Base-by-base conservation (phyloP, 2,888 invertebrate genomes). In the Chironomus riparius region DNA sequence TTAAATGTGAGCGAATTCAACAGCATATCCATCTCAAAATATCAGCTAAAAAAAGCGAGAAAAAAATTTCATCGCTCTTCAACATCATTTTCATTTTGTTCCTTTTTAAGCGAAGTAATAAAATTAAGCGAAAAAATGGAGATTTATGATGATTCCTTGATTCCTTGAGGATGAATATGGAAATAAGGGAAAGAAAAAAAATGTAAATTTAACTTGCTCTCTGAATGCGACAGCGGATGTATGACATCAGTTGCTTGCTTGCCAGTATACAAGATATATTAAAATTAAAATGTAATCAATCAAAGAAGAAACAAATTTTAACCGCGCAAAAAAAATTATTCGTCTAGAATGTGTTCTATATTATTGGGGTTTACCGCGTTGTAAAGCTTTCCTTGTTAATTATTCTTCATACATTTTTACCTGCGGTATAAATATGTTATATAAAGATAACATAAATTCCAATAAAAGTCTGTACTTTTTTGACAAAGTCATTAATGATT, bases 281-380 rank as follows among this genome's bases (percentile, higher is more conserved):
- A 74, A 74, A 62, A 74, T 74, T 74, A 74, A 74, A 74, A 74
- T 74, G 68, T 74, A 74, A 74, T 74, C 74, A 68, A 74, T 74
- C 74, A 74, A 74, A 68, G 68, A 48, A 50, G 22, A 73, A 73
- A 73, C n/a, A 73, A 10, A n/a, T 13, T 72, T 22, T 22, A 7
- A 56, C 15, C 15, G 56, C n/a, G 4, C 48, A 7, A 38, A 38
- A 38, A 38, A 38, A 38, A 2, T 38, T 38, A 10, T 38, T 38
- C 38, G 38, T 38, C 38, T 38, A 7, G 38, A 38, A 38, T 56
- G 15, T 18, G 18, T 56, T n/a, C 15, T 50, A 13, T 50, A 56
- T n/a, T 56, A 18, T 15, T 56, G 18, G 2, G 15, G 56, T 56
- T 18, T 18, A 56, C 56, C 56, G 18, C 56, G 56, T 2, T 56